Percentiles rank a stretch among this genome's conserved stretches.
Conservation (phyloP, 1,140 invertebrate genomes). For the Platorchestia sp. region DNA sequence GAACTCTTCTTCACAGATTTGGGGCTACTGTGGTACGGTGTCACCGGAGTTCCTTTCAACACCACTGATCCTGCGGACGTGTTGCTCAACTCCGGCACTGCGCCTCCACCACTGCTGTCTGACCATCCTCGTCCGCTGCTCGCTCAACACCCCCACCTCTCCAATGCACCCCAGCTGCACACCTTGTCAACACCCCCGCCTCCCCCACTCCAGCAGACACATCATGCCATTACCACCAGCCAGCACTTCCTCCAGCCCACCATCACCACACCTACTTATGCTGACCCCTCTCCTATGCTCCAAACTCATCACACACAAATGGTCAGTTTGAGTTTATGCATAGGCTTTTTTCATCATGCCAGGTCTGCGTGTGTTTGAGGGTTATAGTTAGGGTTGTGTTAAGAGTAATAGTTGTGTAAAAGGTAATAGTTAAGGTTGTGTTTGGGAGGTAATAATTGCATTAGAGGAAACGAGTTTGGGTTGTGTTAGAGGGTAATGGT, state of each 20-base stretch:
- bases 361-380: no score
- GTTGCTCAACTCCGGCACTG: constrained; percentile 76
- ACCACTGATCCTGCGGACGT: constrained; percentile 75
- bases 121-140: constrained; percentile 76
- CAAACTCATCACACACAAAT: constrained; percentile 59
- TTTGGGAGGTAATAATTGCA: no score
- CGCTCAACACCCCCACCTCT: constrained; percentile 64
- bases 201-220: not conserved
- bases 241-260: constrained; percentile 30
- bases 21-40: constrained; percentile 79
- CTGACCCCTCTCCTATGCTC: constrained; percentile 71
- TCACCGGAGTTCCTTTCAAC: constrained; percentile 76
- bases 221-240: constrained; percentile 42
- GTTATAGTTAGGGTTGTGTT: no score
- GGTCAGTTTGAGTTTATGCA: no score
- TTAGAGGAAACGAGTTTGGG: no score
- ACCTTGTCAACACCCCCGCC: constrained; percentile 3
- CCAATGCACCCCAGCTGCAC: constrained; percentile 58
- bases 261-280: constrained; percentile 72
- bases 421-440: no score
- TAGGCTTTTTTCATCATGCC: no score
- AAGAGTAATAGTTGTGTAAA: no score
- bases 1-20: constrained; percentile 73
- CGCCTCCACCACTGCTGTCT: constrained; percentile 75
- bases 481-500: no score